Conservation (phyloP, 2,113 vertebrate species). For the Typhlomys cinereus region DNA sequence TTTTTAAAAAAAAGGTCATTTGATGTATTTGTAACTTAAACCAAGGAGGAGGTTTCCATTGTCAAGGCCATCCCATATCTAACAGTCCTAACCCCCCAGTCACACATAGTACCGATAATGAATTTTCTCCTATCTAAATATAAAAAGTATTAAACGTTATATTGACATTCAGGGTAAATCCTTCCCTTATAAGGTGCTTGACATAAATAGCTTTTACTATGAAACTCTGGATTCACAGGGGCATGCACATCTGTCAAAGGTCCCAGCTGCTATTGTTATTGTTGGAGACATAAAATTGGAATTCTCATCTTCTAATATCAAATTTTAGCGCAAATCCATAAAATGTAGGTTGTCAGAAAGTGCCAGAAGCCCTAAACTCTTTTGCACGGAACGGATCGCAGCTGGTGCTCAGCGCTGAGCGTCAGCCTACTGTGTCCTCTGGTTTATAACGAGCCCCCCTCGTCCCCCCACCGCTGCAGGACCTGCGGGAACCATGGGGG, state of each 20-base stretch:
- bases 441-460: no score
- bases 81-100: not conserved
- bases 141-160: conserved; percentile 42
- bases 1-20: not conserved
- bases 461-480: conserved; percentile 44
- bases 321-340: conserved; percentile 87
- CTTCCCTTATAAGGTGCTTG: conserved; percentile 74
- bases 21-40: not conserved
- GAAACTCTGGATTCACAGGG: conserved; percentile 31
- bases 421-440: accelerated
- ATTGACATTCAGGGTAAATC: conserved; percentile 68
- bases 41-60: not conserved
- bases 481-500: conserved; percentile 69
- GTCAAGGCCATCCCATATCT: not conserved
- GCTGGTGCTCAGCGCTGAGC: conserved; percentile 85
- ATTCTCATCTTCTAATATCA: conserved; percentile 66
- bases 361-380: conserved; percentile 86
- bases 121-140: not conserved
- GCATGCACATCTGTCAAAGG: conserved; percentile 30
- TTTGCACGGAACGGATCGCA: conserved; percentile 85
- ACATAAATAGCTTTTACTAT: conserved; percentile 71
- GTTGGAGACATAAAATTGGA: conserved; percentile 42
- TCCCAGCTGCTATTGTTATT: conserved; percentile 62
- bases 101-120: not conserved
- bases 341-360: conserved; percentile 90